Conservation (phyloP, 2,113 vertebrate genomes). For the Probosciger aterrimus region DNA sequence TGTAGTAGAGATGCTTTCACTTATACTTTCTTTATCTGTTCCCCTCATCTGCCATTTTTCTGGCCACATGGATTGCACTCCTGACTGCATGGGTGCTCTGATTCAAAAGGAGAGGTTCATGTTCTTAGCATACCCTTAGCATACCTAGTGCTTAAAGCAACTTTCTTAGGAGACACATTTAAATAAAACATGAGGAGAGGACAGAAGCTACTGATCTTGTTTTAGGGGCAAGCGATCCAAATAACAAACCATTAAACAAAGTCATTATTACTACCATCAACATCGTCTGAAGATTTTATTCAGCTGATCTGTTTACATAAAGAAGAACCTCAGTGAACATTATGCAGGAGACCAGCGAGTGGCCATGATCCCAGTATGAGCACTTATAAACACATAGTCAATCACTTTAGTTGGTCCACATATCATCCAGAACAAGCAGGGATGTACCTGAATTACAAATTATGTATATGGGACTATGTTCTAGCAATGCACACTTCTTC, state of each 20-base stretch:
- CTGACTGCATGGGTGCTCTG: background rate
- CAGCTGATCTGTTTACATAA: background rate
- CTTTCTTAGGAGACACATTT: background rate
- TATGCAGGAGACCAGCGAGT: background rate
- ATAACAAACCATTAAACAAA: background rate
- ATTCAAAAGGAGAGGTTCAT: background rate
- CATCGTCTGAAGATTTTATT: background rate
- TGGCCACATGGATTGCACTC: background rate
- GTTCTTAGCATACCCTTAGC: background rate
- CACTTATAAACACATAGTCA: background rate
- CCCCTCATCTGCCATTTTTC: background rate
- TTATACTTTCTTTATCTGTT: background rate
- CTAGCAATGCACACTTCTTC: background rate
- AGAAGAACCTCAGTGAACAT: background rate
- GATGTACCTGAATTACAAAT: background rate
- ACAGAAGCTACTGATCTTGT: background rate
- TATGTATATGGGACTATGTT: background rate
- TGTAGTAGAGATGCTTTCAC: background rate
- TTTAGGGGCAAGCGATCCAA: background rate
- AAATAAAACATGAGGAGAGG: background rate
- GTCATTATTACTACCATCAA: background rate
- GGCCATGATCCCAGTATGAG: background rate
- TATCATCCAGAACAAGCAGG: background rate
- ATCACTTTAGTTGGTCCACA: background rate
- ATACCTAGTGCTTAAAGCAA: background rate